Conservation (phyloP, 2,113 vertebrate species). For the Leptobrachium ailaonicum region DNA sequence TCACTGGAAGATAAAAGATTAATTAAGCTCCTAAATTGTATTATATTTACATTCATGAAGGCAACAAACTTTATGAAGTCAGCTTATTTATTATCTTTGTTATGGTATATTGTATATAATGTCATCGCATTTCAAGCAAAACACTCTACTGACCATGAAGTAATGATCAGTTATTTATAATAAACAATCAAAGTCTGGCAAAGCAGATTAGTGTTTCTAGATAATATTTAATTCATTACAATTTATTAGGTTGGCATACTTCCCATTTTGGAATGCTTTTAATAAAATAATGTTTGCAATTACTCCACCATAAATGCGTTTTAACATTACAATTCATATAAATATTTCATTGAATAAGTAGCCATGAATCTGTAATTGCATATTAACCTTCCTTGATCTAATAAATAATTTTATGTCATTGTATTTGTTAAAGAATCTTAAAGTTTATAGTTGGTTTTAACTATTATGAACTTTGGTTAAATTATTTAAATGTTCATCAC, state of each 20-base stretch:
- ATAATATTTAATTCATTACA: constrained; percentile 67
- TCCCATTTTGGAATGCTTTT: constrained; percentile 64
- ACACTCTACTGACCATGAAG: neutral
- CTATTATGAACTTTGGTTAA: too few relatives aligned
- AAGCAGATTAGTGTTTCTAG: constrained; percentile 61
- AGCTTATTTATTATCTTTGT: too few relatives aligned
- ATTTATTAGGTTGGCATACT: constrained; percentile 68
- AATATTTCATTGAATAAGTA: constrained; percentile 71
- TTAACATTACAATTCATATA: constrained; percentile 64
- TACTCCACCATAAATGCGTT: constrained; percentile 63
- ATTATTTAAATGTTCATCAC: too few relatives aligned
- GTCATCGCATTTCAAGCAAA: too few relatives aligned
- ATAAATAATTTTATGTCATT: constrained; percentile 46
- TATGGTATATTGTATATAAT: too few relatives aligned
- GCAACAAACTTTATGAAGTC: too few relatives aligned
- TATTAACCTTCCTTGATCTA: constrained; percentile 59
- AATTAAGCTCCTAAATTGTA: too few relatives aligned
- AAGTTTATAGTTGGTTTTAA: neutral
- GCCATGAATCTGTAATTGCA: constrained; percentile 66
- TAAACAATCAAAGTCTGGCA: constrained; percentile 45
- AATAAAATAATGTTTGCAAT: constrained; percentile 68
- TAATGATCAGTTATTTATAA: neutral
- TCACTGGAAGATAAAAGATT: too few relatives aligned
- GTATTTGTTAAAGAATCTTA: neutral
- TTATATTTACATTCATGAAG: too few relatives aligned